Percentiles rank a stretch among this genome's conserved stretches.
Evolutionary conservation across 2,113 vertebrate genomes (phyloP).

Genomic region (Epinephelus cyanopodus): DNA sequence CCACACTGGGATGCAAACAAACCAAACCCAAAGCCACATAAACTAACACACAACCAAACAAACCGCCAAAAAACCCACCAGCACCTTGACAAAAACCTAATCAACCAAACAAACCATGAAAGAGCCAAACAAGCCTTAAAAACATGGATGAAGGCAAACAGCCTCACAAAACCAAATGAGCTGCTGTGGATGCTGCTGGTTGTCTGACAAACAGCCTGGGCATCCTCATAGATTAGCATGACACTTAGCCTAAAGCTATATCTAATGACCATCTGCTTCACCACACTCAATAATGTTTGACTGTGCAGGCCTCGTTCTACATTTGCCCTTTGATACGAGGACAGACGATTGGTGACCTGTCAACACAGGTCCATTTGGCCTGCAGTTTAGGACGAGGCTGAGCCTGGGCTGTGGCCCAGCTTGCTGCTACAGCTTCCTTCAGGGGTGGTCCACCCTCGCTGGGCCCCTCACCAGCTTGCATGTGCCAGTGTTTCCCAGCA

Average conservation of each 20-base stretch:
- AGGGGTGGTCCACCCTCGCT: slow-evolving; percentile 59
- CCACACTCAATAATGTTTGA: slow-evolving; percentile 53
- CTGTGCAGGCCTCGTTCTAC: slow-evolving; percentile 40
- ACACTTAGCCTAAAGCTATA: slow-evolving; percentile 58
- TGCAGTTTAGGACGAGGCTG: slow-evolving; percentile 25
- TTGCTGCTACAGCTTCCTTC: slow-evolving; percentile 31
- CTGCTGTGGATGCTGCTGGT: slow-evolving; percentile 9
- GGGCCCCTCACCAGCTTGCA: slow-evolving; percentile 44
- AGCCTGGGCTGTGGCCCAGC: slow-evolving; percentile 26
- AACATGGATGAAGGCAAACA: slow-evolving; percentile 24
- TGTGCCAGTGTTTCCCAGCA: slow-evolving; percentile 59
- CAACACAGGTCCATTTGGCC: slow-evolving; percentile 60
- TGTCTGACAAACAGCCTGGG: slow-evolving; percentile 13
- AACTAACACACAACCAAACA: slow-evolving; percentile 69
- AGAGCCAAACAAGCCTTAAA: slow-evolving; percentile 23
- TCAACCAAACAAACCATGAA: slow-evolving; percentile 44
- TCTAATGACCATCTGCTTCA: slow-evolving; percentile 47
- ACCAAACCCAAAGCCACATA: slow-evolving; percentile 55
- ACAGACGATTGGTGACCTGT: slow-evolving; percentile 59
- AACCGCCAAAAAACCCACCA: slow-evolving; percentile 42
- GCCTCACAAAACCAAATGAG: slow-evolving; percentile 41
- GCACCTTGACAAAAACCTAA: slow-evolving; percentile 52
- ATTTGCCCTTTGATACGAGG: slow-evolving; percentile 60
- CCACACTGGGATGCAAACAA: slow-evolving; percentile 70
- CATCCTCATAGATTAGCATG: slow-evolving; percentile 55